phyloP scores from a whole-genome alignment of 2,797 vertebrate genomes.

The Liasis olivaceus region DNA sequence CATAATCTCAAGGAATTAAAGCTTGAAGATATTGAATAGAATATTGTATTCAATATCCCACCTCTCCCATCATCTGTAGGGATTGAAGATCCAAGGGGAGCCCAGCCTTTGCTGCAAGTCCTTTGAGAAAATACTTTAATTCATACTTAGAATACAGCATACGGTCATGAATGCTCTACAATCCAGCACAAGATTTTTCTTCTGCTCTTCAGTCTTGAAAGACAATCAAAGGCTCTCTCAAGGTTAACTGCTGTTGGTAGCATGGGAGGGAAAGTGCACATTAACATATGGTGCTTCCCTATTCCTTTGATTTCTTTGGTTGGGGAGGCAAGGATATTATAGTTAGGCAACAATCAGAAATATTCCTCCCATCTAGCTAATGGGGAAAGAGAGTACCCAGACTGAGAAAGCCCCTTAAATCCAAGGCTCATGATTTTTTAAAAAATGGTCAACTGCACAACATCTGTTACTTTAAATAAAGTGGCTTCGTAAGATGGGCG shows the following conservation, averaged over 20 bases:
- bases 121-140: background rate
- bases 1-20: background rate
- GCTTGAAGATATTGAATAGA: background rate
- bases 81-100: background rate
- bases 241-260: background rate
- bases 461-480: background rate
- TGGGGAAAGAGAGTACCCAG: background rate
- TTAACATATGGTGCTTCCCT: background rate
- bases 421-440: background rate
- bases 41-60: background rate
- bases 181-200: background rate
- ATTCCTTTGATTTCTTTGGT: background rate
- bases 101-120: background rate
- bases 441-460: background rate
- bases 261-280: background rate
- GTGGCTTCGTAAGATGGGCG: too few species aligned
- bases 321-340: background rate
- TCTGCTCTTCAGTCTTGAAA: background rate
- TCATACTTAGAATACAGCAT: background rate
- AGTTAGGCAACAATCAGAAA: background rate
- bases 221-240: background rate
- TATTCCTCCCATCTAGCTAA: background rate
- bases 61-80: background rate
- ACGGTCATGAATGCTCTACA: background rate
- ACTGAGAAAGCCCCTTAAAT: background rate